phyloP scores from a whole-genome alignment of 2,888 invertebrate species.

The Xestia rhomboidea region DNA sequence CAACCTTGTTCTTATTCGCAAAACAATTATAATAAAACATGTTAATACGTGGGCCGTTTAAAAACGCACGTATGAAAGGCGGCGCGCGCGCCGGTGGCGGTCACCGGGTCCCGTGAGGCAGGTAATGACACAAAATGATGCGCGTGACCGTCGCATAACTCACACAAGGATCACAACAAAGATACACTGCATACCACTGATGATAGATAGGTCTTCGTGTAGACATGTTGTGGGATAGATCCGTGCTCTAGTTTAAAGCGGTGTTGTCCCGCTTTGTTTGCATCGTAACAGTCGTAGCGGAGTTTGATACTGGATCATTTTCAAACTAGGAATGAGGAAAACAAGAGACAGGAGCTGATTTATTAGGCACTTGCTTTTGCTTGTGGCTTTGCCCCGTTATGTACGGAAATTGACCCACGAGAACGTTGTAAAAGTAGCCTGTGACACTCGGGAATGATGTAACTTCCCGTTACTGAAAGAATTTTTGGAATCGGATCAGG shows the following conservation, averaged over 20 bases:
- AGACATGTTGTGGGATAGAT: constrained; percentile 38
- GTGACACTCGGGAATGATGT: too few relatives aligned
- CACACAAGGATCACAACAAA: constrained; percentile 80
- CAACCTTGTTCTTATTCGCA: constrained; percentile 34
- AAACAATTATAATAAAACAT: constrained; percentile 37
- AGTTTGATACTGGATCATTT: background rate
- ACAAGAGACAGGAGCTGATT: background rate
- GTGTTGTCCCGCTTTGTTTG: background rate
- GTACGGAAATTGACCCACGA: too few relatives aligned
- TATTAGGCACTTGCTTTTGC: too few relatives aligned
- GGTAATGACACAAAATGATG: constrained; percentile 85
- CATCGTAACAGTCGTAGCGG: background rate
- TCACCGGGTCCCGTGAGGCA: constrained; percentile 77
- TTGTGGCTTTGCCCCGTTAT: too few relatives aligned
- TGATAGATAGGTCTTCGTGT: constrained; percentile 62
- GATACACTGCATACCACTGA: constrained; percentile 68
- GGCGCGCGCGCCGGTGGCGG: constrained; percentile 75
- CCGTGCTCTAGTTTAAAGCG: constrained; percentile 23
- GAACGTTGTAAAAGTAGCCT: too few relatives aligned
- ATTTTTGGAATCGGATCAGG: too few relatives aligned
- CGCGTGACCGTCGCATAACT: constrained; percentile 76
- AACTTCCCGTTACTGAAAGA: too few relatives aligned
- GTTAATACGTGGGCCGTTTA: constrained; percentile 61
- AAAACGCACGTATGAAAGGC: constrained; percentile 70
- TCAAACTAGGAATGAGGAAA: background rate